Base-by-base conservation (phyloP, 1,140 invertebrate genomes). In the Drosophila asahinai region DNA sequence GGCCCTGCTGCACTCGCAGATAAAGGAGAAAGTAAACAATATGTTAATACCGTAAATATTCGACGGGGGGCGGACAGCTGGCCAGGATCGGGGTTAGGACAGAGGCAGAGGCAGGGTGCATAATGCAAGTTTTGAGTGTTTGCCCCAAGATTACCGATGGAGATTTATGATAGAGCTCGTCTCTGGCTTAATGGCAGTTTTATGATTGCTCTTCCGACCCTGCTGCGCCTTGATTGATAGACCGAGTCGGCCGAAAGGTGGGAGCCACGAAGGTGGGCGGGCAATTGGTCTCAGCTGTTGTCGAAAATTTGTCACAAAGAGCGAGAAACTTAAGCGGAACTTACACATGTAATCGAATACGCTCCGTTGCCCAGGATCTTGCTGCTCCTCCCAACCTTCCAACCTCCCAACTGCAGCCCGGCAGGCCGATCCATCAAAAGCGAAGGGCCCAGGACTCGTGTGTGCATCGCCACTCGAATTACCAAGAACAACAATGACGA, bases 321-420 rank as follows among this genome's bases (percentile, higher is more conserved):
- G 59, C 52, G 72, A 67, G 60, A 82, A 86, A 81, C 83, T 86
- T 66, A 72, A 83, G 80, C 63, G 61, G 63, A 83, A 87, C 83
- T 87, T 89, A 86, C 83, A 87, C 83, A 87, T 87, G 83, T 87
- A 87, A 87, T 87, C 76, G 77, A 86, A 89, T 89, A 83, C 61
- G 57, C 52, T 48, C 47, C 33, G 8, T 25, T 55, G 52, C 17
- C 17, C 33, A 5, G 17, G 17, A 7, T 40, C 40, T 54, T 43
- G 19, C 42, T 27, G 36, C 36, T 25, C 36, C 11, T 14, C 54
- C 61, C 70, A 45, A 61, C 64, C 22, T 25, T 2, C 3, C 22
- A 25, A 25, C 22, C 22, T 14, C 65, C 61, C 70, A 45, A 61
- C 64, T 87, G 83, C 83, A 87, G 71, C 72, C 81, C 66, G 70